Evolutionary conservation across 2,888 invertebrate species (phyloP), one percentile per base, ranked within the genome.

Genomic region (Conchocele bisecta): DNA sequence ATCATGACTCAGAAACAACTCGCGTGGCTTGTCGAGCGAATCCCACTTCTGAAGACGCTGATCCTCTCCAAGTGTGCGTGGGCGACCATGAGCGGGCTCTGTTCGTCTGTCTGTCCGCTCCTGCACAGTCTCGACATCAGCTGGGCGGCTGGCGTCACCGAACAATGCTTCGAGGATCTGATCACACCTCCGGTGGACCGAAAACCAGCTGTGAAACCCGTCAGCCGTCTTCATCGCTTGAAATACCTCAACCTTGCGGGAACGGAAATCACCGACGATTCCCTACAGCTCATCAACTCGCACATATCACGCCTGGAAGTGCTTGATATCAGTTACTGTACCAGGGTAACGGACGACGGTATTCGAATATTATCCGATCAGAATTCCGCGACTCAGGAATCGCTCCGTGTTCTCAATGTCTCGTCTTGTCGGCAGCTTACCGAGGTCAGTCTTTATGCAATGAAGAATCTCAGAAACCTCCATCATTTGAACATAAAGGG

Each of bases 221-320:
- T 95, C 77, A 95, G 95, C 17, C 94, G 96, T 7, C 93, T 98
- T 39, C 94, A 96, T 42, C 95, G 95, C 80, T 92, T 98, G 31
- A 94, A 94, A 75, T 94, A 94, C 60, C 92, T 98, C 20, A 93
- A 94, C 74, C 92, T 98, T 58, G 95, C 96, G 26, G 97, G 97
- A 13, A 97, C 97, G 0, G 97, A 97, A 85, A 94, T 98, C 75
- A 96, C 96, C 0, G 98, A 98, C 89, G 95, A 96, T n/a, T 94
- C 96, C 0, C 93, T 96, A 91, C 93, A 89, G 56, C 84, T 90
- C 29, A 83, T 92, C 24, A 84, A 88, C 11, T 85, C 88, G 48
- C 86, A 91, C 74, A 68, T 92, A 59, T 85, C 81, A 5, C 73
- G 75, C 11, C 92, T 98, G 59, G 93, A 93, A 64, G 94, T 94